phyloP scores from a whole-genome alignment of 2,888 invertebrate genomes.

The Synanthedon andrenaeformis region DNA sequence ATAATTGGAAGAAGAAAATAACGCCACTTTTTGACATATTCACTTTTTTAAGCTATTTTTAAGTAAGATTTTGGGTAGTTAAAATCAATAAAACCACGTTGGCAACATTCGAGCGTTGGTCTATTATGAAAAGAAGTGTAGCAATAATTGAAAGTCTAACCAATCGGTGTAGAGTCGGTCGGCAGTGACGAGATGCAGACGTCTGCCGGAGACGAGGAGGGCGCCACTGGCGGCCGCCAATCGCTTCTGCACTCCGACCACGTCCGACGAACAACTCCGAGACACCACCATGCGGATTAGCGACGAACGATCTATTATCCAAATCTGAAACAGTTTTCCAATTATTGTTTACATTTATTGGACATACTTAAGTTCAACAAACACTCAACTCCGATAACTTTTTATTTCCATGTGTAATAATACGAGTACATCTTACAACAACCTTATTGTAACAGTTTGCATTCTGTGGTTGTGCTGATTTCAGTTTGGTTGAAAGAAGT shows the following conservation, averaged over 20 bases:
- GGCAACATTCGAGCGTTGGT: no score
- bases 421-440: no score
- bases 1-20: conserved; percentile 9
- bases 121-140: no score
- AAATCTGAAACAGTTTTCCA: conserved; percentile 71
- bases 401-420: no score
- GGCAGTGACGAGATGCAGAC: conserved; percentile 48
- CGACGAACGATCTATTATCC: conserved; percentile 89
- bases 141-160: conserved; percentile 36
- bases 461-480: no score
- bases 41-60: no score
- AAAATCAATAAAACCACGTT: no score
- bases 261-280: conserved; percentile 76
- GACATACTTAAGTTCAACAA: conserved; percentile 6
- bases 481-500: no score
- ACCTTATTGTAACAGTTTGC: no score
- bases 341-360: no score
- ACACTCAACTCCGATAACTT: neutral
- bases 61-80: no score
- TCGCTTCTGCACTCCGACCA: conserved; percentile 77
- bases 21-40: no score
- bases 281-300: conserved; percentile 87
- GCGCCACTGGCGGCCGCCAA: conserved; percentile 78
- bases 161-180: conserved; percentile 73
- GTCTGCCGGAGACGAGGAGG: conserved; percentile 80